Evolutionary conservation across 2,888 invertebrate species (phyloP), one percentile per base, ranked within the genome.

Genomic region (Meiosimyza platycephala): DNA sequence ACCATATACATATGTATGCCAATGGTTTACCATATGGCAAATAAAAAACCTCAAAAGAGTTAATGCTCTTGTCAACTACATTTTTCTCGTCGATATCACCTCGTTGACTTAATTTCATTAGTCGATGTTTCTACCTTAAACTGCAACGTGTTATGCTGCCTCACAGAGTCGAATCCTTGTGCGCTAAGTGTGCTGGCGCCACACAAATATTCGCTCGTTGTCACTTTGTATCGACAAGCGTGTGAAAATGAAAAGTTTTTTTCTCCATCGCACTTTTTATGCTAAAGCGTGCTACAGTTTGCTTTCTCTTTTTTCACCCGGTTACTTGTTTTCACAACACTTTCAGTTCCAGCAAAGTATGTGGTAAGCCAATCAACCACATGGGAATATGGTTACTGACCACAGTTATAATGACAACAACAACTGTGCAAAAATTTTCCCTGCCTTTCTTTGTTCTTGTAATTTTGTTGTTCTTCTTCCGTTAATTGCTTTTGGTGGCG

Each of bases 221-320:
- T 68, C 74, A 71, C 74, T 68, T 74, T 67, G 74, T 74, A 71
- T 71, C 67, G 68, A 64, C 63, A 51, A 47, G 9, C 28, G 67
- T 62, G 74, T 73, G 69, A 71, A 68, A 72, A 52, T 18, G 22
- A 28, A 28, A 57, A 57, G 12, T 15, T 11, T 18, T 28, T 28
- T 57, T 15, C 15, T 28, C 28, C 6, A 28, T 28, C 28, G 28
- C 57, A 57, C 57, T 57, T 40, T 6, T 9, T 40, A 40, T 40
- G 9, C 40, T 9, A 40, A 40, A 40, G 40, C 40, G 40, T 9
- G 40, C 40, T 40, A 40, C 9, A 40, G 9, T 40, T 40, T 40
- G 6, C 40, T 40, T 40, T 40, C 40, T 40, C 40, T 9, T 9
- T 40, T 9, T 40, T 40, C 22, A 57, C 22, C 13, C 18, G 22